Evolutionary conservation across 1,140 invertebrate species (phyloP), one percentile per base, ranked within the genome.

Genomic region (Charaxes varanes): DNA sequence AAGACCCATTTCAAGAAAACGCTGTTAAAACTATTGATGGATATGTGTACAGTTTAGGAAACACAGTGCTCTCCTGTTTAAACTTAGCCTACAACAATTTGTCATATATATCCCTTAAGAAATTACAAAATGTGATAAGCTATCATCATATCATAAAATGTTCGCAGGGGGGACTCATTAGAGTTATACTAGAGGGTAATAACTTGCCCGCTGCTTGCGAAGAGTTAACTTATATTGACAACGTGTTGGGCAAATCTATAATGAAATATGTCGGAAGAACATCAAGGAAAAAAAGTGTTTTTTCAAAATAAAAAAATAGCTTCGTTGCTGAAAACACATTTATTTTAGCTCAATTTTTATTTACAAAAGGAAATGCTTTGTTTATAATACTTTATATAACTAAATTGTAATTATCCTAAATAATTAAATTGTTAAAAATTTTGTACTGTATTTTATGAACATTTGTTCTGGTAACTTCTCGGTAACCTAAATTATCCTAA

Each of bases 401-500:
- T 46, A 38, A 37, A 45, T 17, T 24, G 6, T 41, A 42, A 28
- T 42, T 41, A 32, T 18, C 18, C 21, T 50, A 36, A 38, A 8
- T 24, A 32, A 41, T 16, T 19, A 15, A 40, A n/a, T n/a, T 38
- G 38, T 30, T 35, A 19, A 18, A 19, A 30, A 30, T 52, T 41
- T 43, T 48, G 37, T 30, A 37, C 44, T 53, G 41, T 14, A 18
- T 17, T 31, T 31, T 44, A 52, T 22, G 44, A 55, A 41, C 40
- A 63, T 57, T 70, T 66, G 53, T 60, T 61, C 61, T 71, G 63
- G 65, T 71, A 73, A 71, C 67, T 71, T 49, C 57, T 41, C n/a
- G n/a, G 41, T 32, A 10, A 13, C 14, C n/a, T n/a, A n/a, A 12
- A 21, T 17, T 10, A 18, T 32, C 7, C n/a, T n/a, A n/a, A n/a